These are phyloP conservation scores for cat (Felis catus) DNA, from an alignment of 2,113 vertebrate species.

Conservation along the genomic window DNA sequence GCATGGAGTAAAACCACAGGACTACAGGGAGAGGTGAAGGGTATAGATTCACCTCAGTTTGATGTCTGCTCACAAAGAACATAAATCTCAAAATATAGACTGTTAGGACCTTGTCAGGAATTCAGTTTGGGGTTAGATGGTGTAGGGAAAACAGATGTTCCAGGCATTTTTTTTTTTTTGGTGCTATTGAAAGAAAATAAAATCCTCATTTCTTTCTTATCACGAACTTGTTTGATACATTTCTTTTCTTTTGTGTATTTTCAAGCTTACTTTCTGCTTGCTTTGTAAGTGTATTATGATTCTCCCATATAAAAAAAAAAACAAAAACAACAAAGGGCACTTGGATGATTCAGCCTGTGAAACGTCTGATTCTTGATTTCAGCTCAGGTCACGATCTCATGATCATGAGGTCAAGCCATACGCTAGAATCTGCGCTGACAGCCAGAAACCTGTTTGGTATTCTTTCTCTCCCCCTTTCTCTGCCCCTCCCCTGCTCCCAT, in stretches of 20 bases:
- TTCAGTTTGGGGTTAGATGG: rapidly evolving
- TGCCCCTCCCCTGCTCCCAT: no score
- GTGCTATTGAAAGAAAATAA: not conserved
- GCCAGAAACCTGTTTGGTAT: no score
- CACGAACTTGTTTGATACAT: not conserved
- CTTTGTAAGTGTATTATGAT: not conserved
- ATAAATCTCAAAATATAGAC: not conserved
- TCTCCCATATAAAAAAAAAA: not conserved
- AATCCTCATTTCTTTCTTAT: not conserved
- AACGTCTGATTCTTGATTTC: no score
- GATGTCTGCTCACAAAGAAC: not conserved
- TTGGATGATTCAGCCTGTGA: no score
- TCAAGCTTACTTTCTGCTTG: not conserved
- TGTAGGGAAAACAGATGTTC: not conserved
- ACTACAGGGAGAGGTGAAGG: not conserved
- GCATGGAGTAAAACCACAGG: not conserved
- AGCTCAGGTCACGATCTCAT: no score
- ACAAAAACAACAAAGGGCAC: not conserved
- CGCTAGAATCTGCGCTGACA: no score
- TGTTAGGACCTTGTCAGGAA: not conserved
- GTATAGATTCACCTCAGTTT: not conserved
- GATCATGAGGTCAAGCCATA: no score
- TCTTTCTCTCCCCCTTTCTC: no score
- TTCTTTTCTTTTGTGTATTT: not conserved
- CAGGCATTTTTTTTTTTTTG: not conserved